Conservation (phyloP, 2,888 invertebrate genomes). For the Drosophila paranaensis region DNA sequence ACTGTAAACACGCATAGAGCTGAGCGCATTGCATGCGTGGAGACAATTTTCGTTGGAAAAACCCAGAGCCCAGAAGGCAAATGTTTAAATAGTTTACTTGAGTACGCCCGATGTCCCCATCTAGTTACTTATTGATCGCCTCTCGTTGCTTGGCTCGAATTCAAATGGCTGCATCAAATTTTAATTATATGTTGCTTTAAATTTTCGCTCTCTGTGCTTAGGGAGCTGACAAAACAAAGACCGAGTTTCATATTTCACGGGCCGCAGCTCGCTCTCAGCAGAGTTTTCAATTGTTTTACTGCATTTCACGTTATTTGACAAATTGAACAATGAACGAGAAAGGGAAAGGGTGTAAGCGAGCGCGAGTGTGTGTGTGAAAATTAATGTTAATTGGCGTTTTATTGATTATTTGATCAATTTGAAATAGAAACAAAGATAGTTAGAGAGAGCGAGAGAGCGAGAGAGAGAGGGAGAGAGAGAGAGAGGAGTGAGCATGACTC, state of each 20-base stretch:
- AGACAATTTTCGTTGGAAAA: constrained; percentile 48
- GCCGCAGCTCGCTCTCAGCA: constrained; percentile 16
- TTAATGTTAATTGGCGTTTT: constrained; percentile 71
- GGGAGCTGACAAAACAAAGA: constrained; percentile 58
- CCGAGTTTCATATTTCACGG: constrained; percentile 59
- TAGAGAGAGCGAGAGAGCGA: background rate
- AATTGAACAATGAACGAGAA: constrained; percentile 55
- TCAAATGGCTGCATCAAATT: constrained; percentile 61
- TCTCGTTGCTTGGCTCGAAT: constrained; percentile 39
- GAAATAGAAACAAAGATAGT: background rate
- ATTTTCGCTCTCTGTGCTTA: constrained; percentile 12
- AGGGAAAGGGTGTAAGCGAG: constrained; percentile 33
- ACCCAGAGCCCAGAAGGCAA: constrained; percentile 19
- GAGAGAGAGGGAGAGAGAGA: background rate
- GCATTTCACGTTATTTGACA: constrained; percentile 65
- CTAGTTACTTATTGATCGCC: constrained; percentile 54
- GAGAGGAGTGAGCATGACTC: background rate
- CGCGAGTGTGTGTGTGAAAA: constrained; percentile 65
- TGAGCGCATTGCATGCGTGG: constrained; percentile 31
- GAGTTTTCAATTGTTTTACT: constrained; percentile 60
- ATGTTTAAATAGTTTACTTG: constrained; percentile 50
- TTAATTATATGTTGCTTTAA: constrained; percentile 47
- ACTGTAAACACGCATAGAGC: constrained; percentile 16
- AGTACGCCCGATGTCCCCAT: constrained; percentile 32
- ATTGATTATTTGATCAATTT: constrained; percentile 63